phyloP scores from a whole-genome alignment of 2,888 invertebrate genomes.

The Icerya purchasi region DNA sequence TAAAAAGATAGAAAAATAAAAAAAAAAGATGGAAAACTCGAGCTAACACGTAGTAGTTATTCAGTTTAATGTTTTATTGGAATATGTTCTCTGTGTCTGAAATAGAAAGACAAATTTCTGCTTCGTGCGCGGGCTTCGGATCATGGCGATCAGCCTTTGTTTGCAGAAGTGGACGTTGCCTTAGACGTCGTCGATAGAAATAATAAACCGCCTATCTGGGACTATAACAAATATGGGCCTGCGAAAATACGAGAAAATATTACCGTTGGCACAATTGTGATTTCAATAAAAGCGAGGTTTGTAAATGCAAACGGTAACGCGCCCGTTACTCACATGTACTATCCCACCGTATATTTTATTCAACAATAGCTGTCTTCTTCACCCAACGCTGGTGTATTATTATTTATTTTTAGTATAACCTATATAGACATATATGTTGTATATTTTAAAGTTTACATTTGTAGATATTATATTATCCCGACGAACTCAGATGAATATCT shows the following conservation, averaged over 20 bases:
- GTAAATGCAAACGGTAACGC: constrained; percentile 15
- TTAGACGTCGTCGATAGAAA: constrained; percentile 96
- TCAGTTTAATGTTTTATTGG: no score
- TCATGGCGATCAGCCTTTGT: constrained; percentile 75
- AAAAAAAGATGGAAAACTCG: no score
- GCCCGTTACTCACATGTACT: no score
- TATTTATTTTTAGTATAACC: no score
- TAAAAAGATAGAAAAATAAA: no score
- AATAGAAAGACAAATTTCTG: constrained; percentile 90
- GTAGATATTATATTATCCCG: no score
- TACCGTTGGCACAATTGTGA: constrained; percentile 96
- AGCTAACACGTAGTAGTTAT: no score
- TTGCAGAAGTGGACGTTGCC: constrained; percentile 89
- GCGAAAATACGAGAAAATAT: constrained; percentile 97
- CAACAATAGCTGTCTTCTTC: not conserved
- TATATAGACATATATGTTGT: no score
- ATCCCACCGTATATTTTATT: no score
- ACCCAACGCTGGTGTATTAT: no score
- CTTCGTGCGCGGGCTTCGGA: constrained; percentile 92
- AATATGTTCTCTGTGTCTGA: constrained; percentile 24
- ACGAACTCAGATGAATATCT: no score
- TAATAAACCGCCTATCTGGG: constrained; percentile 96
- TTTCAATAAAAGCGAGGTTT: constrained; percentile 87
- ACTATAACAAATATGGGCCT: constrained; percentile 85
- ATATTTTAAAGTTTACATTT: no score